Evolutionary conservation across 2,797 vertebrate species (phyloP), one percentile per base, ranked within the genome.

Genomic region (Chaunax sp.): DNA sequence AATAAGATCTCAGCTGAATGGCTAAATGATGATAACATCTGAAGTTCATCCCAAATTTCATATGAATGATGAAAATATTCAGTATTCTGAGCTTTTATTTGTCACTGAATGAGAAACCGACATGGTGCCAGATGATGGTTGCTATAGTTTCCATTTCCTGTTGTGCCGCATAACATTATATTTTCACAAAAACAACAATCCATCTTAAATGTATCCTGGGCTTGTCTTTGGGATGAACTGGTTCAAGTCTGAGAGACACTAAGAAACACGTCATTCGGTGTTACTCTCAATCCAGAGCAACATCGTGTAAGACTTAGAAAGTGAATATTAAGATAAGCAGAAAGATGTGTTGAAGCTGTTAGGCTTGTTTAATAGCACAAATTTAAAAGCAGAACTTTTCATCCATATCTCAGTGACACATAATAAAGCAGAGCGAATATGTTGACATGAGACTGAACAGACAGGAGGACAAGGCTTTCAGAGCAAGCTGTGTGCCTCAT

Each of bases 171-270:
- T 35, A n/a, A 43, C 6, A 2, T 51, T n/a, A 52, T 22, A 54
- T 15, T 58, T 72, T 25, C 26, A 51, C 7, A 14, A 56, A 55
- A 46, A 46, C 11, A 64, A 62, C 3, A 62, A 44, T 44, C 37
- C 26, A 23, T 64, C 30, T 38, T 15, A 28, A 59, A 28, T 47
- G 3, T 30, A 12, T 40, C 20, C 3, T 47, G 38, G 10, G 37
- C 20, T 23, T 49, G 22, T 62, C 64, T 77, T 60, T 67, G 69
- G 69, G 72, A 72, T 73, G 64, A 73, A 85, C 75, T 55, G 15
- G 10, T 49, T 60, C 8, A 44, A 40, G 30, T 69, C 25, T 49
- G 13, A 69, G 26, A 64, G 41, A 66, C 49, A 54, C 43, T 11
- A 44, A 61, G 47, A 45, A 58, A 37, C 60, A 33, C 1, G 4